Conservation (phyloP, 2,888 invertebrate species). For the Boloria euphrosyne region DNA sequence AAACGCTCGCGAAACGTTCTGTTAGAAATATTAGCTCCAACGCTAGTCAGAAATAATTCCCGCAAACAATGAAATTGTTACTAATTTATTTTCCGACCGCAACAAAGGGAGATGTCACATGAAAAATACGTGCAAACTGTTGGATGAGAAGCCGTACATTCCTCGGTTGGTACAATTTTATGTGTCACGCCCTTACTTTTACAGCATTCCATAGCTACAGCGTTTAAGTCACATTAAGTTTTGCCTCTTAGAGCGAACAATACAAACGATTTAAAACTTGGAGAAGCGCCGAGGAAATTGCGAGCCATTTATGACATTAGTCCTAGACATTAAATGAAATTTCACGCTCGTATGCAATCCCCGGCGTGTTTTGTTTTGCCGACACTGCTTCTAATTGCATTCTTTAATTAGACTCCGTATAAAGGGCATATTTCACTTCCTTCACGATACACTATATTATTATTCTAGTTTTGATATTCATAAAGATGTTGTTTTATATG, state of each 20-base stretch:
- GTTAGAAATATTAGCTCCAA: conserved; percentile 38
- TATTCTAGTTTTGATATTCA: background rate
- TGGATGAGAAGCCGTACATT: conserved; percentile 71
- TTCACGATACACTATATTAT: background rate
- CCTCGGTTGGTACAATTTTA: conserved; percentile 65
- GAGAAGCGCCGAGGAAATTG: conserved; percentile 55
- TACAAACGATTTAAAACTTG: conserved; percentile 70
- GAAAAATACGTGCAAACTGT: conserved; percentile 72
- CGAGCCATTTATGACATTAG: conserved; percentile 70
- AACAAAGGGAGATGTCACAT: conserved; percentile 81
- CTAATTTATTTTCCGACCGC: conserved; percentile 80
- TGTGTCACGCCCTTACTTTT: conserved; percentile 66
- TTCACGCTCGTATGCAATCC: conserved; percentile 59
- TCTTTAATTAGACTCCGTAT: conserved; percentile 48
- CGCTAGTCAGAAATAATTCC: conserved; percentile 59
- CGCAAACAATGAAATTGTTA: conserved; percentile 81
- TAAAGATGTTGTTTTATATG: too few species aligned
- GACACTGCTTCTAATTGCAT: conserved; percentile 61
- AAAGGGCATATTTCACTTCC: conserved; percentile 13
- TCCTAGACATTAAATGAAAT: conserved; percentile 68
- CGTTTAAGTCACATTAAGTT: conserved; percentile 74
- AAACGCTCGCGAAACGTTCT: conserved; percentile 26
- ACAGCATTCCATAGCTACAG: conserved; percentile 54
- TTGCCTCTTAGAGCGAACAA: conserved; percentile 62
- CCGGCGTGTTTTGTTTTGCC: conserved; percentile 57